Conservation (phyloP, 2,113 vertebrate genomes). For the Ptychochromis oligacanthus region DNA sequence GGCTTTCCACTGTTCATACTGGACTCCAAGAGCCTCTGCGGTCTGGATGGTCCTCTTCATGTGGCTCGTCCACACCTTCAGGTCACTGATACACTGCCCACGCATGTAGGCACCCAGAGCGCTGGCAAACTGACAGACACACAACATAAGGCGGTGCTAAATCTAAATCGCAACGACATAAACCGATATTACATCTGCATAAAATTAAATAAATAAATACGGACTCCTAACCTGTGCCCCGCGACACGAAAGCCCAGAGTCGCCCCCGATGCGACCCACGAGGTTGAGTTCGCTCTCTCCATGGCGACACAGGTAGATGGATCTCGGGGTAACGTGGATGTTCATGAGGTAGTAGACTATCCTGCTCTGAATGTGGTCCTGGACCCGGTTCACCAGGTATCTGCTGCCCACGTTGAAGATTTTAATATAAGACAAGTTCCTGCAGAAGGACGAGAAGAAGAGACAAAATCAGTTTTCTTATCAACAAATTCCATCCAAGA, state of each 20-base stretch:
- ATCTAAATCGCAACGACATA: not conserved
- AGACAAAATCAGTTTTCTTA: too few relatives aligned
- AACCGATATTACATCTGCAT: not conserved
- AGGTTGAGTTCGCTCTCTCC: constrained; percentile 93
- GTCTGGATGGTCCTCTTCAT: constrained; percentile 94
- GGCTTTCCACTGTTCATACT: constrained; percentile 95
- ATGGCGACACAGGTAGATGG: constrained; percentile 91
- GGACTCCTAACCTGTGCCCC: constrained; percentile 80
- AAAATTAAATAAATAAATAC: not conserved
- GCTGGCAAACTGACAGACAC: constrained; percentile 80
- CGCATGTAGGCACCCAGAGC: constrained; percentile 85
- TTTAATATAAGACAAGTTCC: constrained; percentile 91
- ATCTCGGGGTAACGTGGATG: constrained; percentile 89
- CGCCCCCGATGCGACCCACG: constrained; percentile 85
- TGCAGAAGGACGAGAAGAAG: constrained; percentile 38
- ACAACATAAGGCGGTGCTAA: not conserved
- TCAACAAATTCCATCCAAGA: too few relatives aligned
- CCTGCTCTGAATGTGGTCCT: constrained; percentile 93
- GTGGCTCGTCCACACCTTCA: constrained; percentile 96
- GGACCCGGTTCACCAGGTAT: constrained; percentile 90
- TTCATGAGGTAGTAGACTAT: constrained; percentile 96
- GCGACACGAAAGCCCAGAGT: constrained; percentile 81
- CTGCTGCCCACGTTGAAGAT: constrained; percentile 91
- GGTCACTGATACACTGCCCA: constrained; percentile 83
- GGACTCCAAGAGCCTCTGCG: constrained; percentile 85